phyloP scores from a whole-genome alignment of 2,888 invertebrate genomes.

The Lutraria lutraria region DNA sequence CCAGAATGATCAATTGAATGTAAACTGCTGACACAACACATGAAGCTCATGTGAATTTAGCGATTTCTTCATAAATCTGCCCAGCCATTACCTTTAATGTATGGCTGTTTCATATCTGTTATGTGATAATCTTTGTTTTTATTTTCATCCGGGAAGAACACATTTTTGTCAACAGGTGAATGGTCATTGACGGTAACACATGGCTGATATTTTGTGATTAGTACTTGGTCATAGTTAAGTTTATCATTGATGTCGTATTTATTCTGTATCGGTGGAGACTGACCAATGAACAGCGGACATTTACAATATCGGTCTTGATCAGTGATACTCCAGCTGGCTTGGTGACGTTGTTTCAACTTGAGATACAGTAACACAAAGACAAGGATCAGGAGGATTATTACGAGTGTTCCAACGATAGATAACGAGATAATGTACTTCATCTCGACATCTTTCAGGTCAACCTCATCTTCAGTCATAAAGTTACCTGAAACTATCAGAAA shows the following conservation, averaged over 20 bases:
- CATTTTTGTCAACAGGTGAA: conserved; percentile 50
- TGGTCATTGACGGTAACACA: background rate
- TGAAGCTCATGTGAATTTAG: background rate
- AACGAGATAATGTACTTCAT: conserved; percentile 74
- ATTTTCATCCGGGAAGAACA: conserved; percentile 48
- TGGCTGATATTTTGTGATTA: conserved; percentile 52
- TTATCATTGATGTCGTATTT: conserved; percentile 68
- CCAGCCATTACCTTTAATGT: conserved; percentile 1
- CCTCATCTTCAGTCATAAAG: background rate
- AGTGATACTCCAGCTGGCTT: conserved; percentile 68
- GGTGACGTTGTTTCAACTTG: conserved; percentile 68
- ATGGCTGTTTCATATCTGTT: conserved; percentile 29
- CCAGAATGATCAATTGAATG: background rate
- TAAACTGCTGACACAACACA: background rate
- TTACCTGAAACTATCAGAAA: conserved; percentile 25
- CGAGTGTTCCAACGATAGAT: conserved; percentile 68
- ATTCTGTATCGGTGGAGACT: conserved; percentile 64
- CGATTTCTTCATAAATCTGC: background rate
- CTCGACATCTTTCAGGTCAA: conserved; percentile 57
- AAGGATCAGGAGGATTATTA: conserved; percentile 70
- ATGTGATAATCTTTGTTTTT: conserved; percentile 38
- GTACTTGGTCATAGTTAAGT: conserved; percentile 58
- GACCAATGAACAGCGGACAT: conserved; percentile 63
- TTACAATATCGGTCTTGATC: conserved; percentile 69
- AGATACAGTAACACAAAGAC: conserved; percentile 71